A percentile compares a stretch with the other conserved stretches of the same genome.
Conservation (phyloP, 1,140 invertebrate genomes). For the Trichogramma pretiosum region DNA sequence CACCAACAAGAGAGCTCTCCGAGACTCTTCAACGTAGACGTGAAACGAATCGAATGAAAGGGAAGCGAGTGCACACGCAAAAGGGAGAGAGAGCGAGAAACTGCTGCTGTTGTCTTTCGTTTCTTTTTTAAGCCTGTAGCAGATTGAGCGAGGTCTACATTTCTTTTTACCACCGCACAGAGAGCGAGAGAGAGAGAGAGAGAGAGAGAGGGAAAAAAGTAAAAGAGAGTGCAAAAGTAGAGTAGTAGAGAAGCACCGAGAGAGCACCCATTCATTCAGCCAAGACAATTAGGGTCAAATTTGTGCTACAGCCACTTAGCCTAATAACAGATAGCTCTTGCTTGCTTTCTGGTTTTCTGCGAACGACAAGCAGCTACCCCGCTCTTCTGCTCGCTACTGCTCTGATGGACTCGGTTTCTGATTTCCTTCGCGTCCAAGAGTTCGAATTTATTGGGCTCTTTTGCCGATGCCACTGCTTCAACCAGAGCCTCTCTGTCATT, state of each 20-base stretch:
- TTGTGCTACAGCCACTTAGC: conserved; percentile 39
- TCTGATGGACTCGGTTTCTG: conserved; percentile 9
- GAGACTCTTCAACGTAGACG: too few species aligned
- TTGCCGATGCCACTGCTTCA: too few species aligned
- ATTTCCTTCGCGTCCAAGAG: too few species aligned
- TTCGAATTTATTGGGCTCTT: conserved; percentile 15
- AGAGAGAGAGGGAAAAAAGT: too few species aligned
- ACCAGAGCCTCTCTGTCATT: too few species aligned
- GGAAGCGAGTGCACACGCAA: too few species aligned
- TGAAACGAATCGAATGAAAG: conserved; percentile 1
- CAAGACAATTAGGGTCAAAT: conserved; percentile 37
- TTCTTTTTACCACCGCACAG: conserved; percentile 16
- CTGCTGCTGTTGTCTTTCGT: not conserved
- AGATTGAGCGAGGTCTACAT: too few species aligned
- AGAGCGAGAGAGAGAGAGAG: too few species aligned
- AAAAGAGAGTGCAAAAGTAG: too few species aligned
- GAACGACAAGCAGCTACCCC: too few species aligned
- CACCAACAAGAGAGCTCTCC: not conserved
- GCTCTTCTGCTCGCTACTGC: too few species aligned
- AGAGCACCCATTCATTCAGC: conserved; percentile 30
- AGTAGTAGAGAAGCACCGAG: too few species aligned
- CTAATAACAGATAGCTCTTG: conserved; percentile 31
- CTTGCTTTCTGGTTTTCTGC: conserved; percentile 27
- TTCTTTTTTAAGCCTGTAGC: conserved; percentile 17
- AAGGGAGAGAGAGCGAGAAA: not conserved